Evolutionary conservation across 2,888 invertebrate genomes (phyloP).

Genomic region (Oscheius sp.): DNA sequence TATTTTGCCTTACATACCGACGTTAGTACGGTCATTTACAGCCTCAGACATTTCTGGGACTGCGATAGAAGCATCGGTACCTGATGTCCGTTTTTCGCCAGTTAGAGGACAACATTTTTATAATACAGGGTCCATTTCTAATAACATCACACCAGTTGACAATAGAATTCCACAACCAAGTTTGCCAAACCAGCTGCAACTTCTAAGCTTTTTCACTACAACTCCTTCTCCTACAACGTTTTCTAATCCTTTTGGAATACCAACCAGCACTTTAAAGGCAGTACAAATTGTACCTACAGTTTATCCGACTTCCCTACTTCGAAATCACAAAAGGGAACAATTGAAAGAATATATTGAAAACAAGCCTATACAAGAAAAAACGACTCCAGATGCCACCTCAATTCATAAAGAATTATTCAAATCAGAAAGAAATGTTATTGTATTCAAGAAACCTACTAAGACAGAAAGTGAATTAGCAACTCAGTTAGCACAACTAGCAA

Average conservation of each 20-base stretch:
- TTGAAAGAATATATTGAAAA: conserved; percentile 9
- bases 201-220: neutral
- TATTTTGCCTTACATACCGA: conserved; percentile 55
- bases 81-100: conserved; percentile 36
- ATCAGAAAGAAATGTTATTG: conserved; percentile 31
- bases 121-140: conserved; percentile 34
- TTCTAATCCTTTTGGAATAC: conserved; percentile 39
- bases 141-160: no score
- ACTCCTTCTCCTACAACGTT: neutral
- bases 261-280: conserved; percentile 5
- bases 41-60: neutral
- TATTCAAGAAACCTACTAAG: conserved; percentile 42
- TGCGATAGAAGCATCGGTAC: neutral
- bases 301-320: conserved; percentile 41
- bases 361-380: neutral
- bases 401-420: conserved; percentile 54
- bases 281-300: conserved; percentile 33
- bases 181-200: neutral
- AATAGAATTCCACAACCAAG: no score
- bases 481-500: conserved; percentile 47
- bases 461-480: conserved; percentile 43
- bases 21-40: conserved; percentile 46
- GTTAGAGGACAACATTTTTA: conserved; percentile 41
- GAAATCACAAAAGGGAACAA: conserved; percentile 13
- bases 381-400: neutral